phyloP scores from a whole-genome alignment of 2,888 invertebrate species.

The Euclidia mi region DNA sequence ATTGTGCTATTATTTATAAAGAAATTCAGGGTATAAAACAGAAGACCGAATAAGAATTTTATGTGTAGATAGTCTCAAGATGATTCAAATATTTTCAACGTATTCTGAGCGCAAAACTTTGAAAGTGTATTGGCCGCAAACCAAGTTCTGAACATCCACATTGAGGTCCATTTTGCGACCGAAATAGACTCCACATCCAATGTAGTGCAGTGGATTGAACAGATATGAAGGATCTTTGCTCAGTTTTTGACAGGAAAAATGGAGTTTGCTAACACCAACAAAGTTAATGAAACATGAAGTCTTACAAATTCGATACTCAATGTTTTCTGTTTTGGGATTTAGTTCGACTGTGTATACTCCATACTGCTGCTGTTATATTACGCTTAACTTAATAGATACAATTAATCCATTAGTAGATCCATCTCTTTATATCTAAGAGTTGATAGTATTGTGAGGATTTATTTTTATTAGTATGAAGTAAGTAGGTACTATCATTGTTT shows the following conservation, averaged over 20 bases:
- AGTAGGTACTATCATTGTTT: no score
- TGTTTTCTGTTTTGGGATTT: no score
- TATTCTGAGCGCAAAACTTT: conserved; percentile 76
- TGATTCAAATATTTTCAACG: conserved; percentile 61
- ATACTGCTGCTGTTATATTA: no score
- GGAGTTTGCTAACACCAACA: conserved; percentile 3
- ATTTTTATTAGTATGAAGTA: no score
- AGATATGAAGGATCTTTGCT: conserved; percentile 36
- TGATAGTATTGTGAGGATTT: no score
- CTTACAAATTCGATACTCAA: not conserved
- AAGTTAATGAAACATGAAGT: conserved; percentile 1
- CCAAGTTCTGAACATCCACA: conserved; percentile 69
- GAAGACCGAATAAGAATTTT: conserved; percentile 15
- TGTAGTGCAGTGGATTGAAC: conserved; percentile 40
- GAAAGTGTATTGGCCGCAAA: conserved; percentile 85
- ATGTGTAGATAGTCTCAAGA: conserved; percentile 35
- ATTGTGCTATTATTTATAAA: conserved; percentile 1
- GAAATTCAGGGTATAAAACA: conserved; percentile 3
- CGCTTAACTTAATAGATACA: no score
- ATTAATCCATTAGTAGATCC: no score
- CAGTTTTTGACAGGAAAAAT: conserved; percentile 27
- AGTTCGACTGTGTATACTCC: no score
- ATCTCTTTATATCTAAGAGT: no score
- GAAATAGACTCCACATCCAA: conserved; percentile 42
- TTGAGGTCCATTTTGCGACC: conserved; percentile 42